Evolutionary conservation across 2,888 invertebrate genomes (phyloP).

Genomic region (Julus scanicus): DNA sequence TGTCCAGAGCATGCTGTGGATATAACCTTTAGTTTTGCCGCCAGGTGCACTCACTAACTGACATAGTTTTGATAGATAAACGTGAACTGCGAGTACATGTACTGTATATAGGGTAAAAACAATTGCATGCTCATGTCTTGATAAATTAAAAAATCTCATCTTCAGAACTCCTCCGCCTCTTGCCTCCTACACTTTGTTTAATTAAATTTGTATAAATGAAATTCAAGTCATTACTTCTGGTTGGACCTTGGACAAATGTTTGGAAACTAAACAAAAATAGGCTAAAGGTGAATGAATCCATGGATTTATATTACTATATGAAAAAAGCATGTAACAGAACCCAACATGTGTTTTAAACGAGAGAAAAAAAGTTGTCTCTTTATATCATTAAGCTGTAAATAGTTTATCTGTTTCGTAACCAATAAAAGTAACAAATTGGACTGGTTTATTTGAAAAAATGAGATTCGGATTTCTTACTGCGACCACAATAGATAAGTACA

Average conservation of each 20-base stretch:
- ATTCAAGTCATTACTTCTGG: not conserved
- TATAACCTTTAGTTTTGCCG: not conserved
- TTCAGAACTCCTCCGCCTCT: not conserved
- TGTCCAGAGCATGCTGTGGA: not conserved
- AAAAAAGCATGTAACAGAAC: not conserved
- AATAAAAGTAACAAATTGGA: not conserved
- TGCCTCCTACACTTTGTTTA: not conserved
- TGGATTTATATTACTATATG: not conserved
- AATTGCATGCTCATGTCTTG: not conserved
- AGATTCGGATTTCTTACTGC: not conserved
- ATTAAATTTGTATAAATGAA: not conserved
- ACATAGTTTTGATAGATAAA: not conserved
- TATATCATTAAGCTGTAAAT: not conserved
- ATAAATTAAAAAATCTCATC: not conserved
- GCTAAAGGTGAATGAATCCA: not conserved
- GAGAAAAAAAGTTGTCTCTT: not conserved
- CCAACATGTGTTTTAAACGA: not conserved
- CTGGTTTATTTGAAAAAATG: not conserved
- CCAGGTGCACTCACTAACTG: constrained; percentile 2
- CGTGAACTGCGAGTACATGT: not conserved
- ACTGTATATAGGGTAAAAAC: not conserved
- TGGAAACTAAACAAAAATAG: not conserved
- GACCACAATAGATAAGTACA: not conserved
- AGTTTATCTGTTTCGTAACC: not conserved
- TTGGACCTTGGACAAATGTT: not conserved